These are phyloP conservation scores for Uromys caudimaculatus DNA, from an alignment of 2,797 vertebrate species.

Conservation along the genomic window DNA sequence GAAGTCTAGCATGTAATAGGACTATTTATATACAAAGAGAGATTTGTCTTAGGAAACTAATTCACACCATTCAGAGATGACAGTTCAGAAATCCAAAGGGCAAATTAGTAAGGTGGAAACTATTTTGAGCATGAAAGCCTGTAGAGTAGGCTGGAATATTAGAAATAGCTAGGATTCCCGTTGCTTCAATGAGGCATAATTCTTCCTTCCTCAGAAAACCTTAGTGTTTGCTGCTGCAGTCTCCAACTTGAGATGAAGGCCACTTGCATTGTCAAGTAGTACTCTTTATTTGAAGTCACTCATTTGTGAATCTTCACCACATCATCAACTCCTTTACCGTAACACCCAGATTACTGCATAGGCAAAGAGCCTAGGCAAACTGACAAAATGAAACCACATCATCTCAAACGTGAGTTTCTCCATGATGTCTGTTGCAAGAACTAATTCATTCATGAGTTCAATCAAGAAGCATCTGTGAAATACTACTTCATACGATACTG, in stretches of 20 bases:
- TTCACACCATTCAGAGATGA: not conserved
- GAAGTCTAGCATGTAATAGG: not conserved
- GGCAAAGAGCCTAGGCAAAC: not conserved
- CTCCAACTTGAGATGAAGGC: not conserved
- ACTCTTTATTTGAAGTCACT: slow-evolving; percentile 38
- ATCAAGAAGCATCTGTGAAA: slow-evolving; percentile 79
- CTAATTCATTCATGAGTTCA: slow-evolving; percentile 58
- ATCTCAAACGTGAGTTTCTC: slow-evolving; percentile 4
- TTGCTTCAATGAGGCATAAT: not conserved
- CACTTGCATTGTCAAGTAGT: not conserved
- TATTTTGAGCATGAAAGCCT: not conserved
- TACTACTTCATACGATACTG: slow-evolving; percentile 78
- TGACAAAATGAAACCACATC: not conserved
- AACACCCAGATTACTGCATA: not conserved
- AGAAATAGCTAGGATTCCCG: not conserved
- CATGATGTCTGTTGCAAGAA: slow-evolving; percentile 13
- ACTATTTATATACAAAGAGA: not conserved
- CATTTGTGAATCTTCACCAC: not conserved
- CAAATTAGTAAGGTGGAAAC: not conserved
- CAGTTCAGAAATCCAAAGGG: not conserved
- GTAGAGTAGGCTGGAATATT: not conserved
- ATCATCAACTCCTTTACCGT: not conserved
- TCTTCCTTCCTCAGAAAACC: not conserved
- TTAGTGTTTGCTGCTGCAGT: not conserved
- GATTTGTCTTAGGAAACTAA: slow-evolving; percentile 17